Conservation (phyloP, 1,140 invertebrate genomes). For the Bombus waltoni region DNA sequence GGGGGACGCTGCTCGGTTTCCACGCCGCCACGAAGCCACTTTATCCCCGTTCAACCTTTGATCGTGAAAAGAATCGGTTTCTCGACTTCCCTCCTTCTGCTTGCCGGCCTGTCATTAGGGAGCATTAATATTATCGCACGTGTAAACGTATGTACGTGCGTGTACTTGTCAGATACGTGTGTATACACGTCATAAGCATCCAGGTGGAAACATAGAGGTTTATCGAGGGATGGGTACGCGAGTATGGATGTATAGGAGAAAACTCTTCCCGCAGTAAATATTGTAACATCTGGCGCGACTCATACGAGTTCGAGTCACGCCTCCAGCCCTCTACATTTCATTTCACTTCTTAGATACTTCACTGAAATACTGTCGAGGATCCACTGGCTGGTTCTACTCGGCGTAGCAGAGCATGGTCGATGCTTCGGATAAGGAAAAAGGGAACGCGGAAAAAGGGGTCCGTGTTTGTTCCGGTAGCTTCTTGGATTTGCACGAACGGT, state of each 20-base stretch:
- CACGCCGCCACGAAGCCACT: neutral
- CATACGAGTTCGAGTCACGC: slow-evolving; percentile 76
- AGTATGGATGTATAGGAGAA: slow-evolving; percentile 13
- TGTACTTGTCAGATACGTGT: slow-evolving; percentile 3
- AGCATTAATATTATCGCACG: slow-evolving; percentile 27
- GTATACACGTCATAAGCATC: slow-evolving; percentile 51
- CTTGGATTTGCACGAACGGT: slow-evolving; percentile 62
- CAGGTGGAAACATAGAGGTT: slow-evolving; percentile 37
- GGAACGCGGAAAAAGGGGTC: slow-evolving; percentile 15
- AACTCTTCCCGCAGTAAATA: slow-evolving; percentile 74
- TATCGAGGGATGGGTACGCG: slow-evolving; percentile 3
- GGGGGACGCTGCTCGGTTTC: neutral
- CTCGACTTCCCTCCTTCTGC: neutral
- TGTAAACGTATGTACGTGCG: neutral
- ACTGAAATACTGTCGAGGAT: slow-evolving; percentile 73
- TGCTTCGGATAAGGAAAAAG: slow-evolving; percentile 30
- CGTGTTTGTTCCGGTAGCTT: slow-evolving; percentile 64
- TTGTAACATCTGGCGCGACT: slow-evolving; percentile 78
- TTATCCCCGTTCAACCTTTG: slow-evolving; percentile 27
- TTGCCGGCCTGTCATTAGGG: slow-evolving; percentile 10
- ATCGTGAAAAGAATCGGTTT: neutral
- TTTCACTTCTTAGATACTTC: slow-evolving; percentile 76
- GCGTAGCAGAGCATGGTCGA: slow-evolving; percentile 34
- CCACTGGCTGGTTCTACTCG: slow-evolving; percentile 58
- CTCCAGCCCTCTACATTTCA: slow-evolving; percentile 75